A percentile compares a stretch with the other conserved stretches of the same genome.
These are phyloP conservation scores for Drosophila rhopaloa DNA, from an alignment of 1,140 invertebrate genomes.

Conservation along the genomic window DNA sequence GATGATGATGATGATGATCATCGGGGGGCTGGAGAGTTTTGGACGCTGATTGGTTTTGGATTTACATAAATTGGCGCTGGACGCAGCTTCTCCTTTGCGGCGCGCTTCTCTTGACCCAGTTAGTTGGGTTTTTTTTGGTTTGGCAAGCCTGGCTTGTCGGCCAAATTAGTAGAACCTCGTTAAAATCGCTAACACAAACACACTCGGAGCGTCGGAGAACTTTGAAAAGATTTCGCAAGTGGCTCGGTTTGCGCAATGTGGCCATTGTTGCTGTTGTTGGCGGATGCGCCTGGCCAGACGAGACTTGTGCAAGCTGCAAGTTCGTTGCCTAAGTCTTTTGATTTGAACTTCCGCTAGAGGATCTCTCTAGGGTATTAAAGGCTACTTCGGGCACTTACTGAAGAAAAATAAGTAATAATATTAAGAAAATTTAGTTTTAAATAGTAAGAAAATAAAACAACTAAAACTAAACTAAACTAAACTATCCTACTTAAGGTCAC, in stretches of 20 bases:
- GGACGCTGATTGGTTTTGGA: conserved; percentile 74
- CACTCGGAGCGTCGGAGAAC: conserved; percentile 16
- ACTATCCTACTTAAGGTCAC: too few species aligned
- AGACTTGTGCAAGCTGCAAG: conserved; percentile 54
- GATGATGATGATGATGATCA: conserved; percentile 31
- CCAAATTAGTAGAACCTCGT: conserved; percentile 64
- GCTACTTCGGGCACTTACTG: background rate
- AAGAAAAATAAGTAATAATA: too few species aligned
- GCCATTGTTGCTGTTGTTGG: conserved; percentile 30
- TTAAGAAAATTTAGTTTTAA: too few species aligned
- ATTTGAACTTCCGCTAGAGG: conserved; percentile 68
- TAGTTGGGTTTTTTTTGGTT: conserved; percentile 23
- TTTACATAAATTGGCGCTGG: conserved; percentile 78
- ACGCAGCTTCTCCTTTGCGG: conserved; percentile 17
- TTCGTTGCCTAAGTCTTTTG: conserved; percentile 80
- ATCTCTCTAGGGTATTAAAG: conserved; percentile 8
- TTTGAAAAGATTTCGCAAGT: conserved; percentile 49
- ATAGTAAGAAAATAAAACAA: too few species aligned
- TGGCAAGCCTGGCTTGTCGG: background rate
- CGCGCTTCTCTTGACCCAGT: conserved; percentile 68
- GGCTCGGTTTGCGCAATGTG: conserved; percentile 41
- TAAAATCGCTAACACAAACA: conserved; percentile 34
- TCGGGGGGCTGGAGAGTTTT: conserved; percentile 11
- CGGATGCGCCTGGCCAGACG: conserved; percentile 57
- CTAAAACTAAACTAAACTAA: too few species aligned